These are phyloP conservation scores for Pogonophryne albipinna DNA, from an alignment of 2,797 vertebrate species.

Conservation along the genomic window DNA sequence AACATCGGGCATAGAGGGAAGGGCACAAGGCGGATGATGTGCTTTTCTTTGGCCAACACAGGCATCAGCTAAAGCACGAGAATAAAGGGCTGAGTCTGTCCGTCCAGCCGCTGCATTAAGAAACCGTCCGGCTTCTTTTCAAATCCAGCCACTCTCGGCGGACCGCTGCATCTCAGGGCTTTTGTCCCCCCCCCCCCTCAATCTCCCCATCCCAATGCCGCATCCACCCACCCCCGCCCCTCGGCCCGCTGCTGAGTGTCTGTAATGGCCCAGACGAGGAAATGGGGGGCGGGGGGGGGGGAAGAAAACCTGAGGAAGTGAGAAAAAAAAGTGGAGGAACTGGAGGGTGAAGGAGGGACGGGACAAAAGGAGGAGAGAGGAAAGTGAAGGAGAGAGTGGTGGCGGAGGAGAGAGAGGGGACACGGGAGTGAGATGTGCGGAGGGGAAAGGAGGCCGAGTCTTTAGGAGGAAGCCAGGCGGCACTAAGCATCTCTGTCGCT, in stretches of 20 bases:
- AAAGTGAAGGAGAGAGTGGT: conserved; percentile 62
- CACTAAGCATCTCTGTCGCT: conserved; percentile 97
- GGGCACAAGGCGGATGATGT: conserved; percentile 74
- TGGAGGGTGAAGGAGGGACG: conserved; percentile 88
- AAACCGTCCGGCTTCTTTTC: conserved; percentile 85
- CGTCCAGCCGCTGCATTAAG: conserved; percentile 81
- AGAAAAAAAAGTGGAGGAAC: conserved; percentile 81
- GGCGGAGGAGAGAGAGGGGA: conserved; percentile 77
- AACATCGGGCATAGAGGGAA: conserved; percentile 75
- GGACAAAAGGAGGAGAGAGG: conserved; percentile 75
- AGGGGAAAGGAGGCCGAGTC: conserved; percentile 87
- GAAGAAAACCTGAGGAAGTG: conserved; percentile 82
- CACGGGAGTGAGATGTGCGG: conserved; percentile 85
- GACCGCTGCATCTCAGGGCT: conserved; percentile 91
- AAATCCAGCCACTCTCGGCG: conserved; percentile 92
- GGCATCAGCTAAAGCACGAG: conserved; percentile 79
- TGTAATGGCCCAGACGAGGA: conserved; percentile 93
- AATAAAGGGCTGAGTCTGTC: conserved; percentile 75
- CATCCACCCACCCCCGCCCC: conserved; percentile 52
- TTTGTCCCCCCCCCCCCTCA: conserved; percentile 86
- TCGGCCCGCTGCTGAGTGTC: conserved; percentile 87
- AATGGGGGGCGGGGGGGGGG: conserved; percentile 64
- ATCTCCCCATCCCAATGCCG: conserved; percentile 56
- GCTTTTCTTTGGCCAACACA: conserved; percentile 81
- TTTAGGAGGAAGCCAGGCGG: conserved; percentile 97